Percentiles rank a stretch among this genome's conserved stretches.
Evolutionary conservation across 2,113 vertebrate species (phyloP).

Genomic region (Rhegmatorhina hoffmannsi): DNA sequence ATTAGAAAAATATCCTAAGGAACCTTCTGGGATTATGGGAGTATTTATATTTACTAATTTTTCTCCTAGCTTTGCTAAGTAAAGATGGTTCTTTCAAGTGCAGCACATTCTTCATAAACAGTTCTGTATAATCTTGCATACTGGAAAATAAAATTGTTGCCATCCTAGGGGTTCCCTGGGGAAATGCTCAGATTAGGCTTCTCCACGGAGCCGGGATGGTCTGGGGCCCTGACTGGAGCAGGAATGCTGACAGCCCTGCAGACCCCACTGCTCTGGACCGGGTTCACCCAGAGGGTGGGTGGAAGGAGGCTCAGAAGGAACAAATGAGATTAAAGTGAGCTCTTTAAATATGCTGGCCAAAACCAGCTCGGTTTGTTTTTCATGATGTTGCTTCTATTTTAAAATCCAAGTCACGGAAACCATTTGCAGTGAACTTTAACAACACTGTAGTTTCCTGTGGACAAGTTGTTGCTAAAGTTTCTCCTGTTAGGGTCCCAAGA

Average conservation of each 20-base stretch:
- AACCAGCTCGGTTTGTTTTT: slow-evolving; percentile 21
- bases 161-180: not conserved
- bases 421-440: not conserved
- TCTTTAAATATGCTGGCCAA: not conserved
- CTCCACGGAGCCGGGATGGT: slow-evolving; percentile 18
- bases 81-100: not conserved
- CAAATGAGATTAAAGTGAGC: not conserved
- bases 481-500: not conserved
- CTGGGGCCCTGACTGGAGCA: slow-evolving; percentile 20
- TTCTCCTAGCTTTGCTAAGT: not conserved
- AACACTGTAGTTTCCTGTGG: not conserved
- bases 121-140: not conserved
- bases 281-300: slow-evolving; percentile 17
- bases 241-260: slow-evolving; percentile 23
- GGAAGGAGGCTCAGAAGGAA: not conserved
- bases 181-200: slow-evolving; percentile 5
- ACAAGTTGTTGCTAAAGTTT: not conserved
- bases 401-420: slow-evolving; percentile 24
- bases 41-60: not conserved
- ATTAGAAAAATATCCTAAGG: not conserved
- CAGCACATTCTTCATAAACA: not conserved
- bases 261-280: not conserved
- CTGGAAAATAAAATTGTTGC: slow-evolving; percentile 44
- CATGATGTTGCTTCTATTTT: slow-evolving; percentile 70
- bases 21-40: not conserved